These are phyloP conservation scores for Corydoras sp. DNA, from an alignment of 2,113 vertebrate species.

Conservation along the genomic window DNA sequence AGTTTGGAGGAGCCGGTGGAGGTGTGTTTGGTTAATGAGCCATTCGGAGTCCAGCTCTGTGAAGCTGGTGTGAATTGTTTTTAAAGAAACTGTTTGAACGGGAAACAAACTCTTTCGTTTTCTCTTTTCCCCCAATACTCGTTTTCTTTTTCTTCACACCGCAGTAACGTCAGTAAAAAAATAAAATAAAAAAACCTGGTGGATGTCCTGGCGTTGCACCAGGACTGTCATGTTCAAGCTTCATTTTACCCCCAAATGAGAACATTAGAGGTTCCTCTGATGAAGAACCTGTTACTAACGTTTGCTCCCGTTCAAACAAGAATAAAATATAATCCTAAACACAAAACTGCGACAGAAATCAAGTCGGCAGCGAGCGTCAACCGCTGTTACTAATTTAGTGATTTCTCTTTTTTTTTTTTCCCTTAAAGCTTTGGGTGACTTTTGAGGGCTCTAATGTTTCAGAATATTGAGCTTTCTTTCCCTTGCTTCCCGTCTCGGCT, in stretches of 20 bases:
- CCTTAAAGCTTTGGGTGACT: conserved; percentile 30
- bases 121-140: conserved; percentile 4
- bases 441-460: conserved; percentile 38
- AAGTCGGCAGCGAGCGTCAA: too few relatives aligned
- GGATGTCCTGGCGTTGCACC: conserved; percentile 38
- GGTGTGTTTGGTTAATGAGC: conserved; percentile 65
- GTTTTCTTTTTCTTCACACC: neutral
- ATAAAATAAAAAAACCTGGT: neutral
- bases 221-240: conserved; percentile 43
- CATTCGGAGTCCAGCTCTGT: conserved; percentile 60
- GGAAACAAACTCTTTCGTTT: neutral
- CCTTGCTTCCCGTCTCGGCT: conserved; percentile 6
- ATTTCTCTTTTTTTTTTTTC: conserved; percentile 3
- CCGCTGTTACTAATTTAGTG: too few relatives aligned
- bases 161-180: neutral
- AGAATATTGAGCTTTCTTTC: conserved; percentile 31
- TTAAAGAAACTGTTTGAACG: conserved; percentile 55
- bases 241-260: conserved; percentile 47
- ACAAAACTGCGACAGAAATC: too few relatives aligned
- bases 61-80: conserved; percentile 50
- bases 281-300: conserved; percentile 26
- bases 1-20: conserved; percentile 49
- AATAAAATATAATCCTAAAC: neutral
- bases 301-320: conserved; percentile 33
- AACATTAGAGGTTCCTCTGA: conserved; percentile 27